These are phyloP conservation scores for Cephus cinctus DNA, from an alignment of 1,140 invertebrate species.

Conservation along the genomic window DNA sequence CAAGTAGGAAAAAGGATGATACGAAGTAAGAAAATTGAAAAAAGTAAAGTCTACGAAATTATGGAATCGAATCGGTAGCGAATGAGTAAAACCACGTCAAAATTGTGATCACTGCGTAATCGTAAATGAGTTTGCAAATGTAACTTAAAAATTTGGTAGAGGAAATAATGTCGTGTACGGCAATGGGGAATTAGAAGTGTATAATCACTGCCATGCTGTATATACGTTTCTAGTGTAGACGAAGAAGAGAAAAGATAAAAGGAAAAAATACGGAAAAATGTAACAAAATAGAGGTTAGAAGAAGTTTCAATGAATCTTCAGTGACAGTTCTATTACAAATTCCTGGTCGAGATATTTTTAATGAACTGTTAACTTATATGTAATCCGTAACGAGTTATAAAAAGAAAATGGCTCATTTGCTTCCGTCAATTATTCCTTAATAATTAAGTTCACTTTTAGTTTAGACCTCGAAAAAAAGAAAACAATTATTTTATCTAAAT, in stretches of 20 bases:
- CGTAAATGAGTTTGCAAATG: constrained; percentile 1
- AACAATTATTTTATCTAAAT: too few species aligned
- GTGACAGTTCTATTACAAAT: constrained; percentile 12
- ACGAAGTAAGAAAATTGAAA: constrained; percentile 17
- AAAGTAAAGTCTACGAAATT: constrained; percentile 8
- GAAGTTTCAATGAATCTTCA: constrained; percentile 15
- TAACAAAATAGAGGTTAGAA: constrained; percentile 5
- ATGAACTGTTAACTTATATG: too few species aligned
- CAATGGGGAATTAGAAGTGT: constrained; percentile 21
- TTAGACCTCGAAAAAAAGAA: too few species aligned
- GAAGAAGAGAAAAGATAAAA: constrained; percentile 15
- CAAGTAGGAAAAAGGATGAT: constrained; percentile 17
- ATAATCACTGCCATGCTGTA: constrained; percentile 52
- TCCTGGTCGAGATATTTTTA: constrained; percentile 18
- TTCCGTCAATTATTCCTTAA: too few species aligned
- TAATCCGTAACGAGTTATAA: too few species aligned
- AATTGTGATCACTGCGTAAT: neutral
- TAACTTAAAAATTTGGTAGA: neutral
- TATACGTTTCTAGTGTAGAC: constrained; percentile 40
- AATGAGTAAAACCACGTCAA: too few species aligned
- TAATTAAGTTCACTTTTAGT: too few species aligned
- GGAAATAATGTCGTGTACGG: neutral
- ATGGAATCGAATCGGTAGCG: too few species aligned
- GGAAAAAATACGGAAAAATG: neutral
- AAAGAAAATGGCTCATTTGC: too few species aligned